Evolutionary conservation across 2,797 vertebrate species (phyloP).

Genomic region (Danio jaintianensis): DNA sequence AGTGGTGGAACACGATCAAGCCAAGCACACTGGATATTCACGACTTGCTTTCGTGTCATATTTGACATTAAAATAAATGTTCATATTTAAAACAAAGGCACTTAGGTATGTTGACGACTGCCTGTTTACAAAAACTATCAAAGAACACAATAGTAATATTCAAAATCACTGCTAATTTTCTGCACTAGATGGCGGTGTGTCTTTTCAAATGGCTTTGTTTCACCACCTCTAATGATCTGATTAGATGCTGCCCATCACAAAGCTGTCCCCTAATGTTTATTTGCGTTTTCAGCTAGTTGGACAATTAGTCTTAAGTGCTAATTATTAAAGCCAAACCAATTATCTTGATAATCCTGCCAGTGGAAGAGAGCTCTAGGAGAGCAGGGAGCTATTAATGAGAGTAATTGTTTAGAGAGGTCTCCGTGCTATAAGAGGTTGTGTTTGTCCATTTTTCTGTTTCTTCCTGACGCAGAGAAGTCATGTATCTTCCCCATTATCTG

Average conservation of each 20-base stretch:
- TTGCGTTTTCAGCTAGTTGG: constrained; percentile 7
- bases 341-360: constrained; percentile 12
- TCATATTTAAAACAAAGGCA: neutral
- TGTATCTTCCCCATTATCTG: constrained; percentile 22
- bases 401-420: constrained; percentile 4
- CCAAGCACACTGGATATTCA: neutral
- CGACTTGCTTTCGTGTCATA: neutral
- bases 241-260: constrained; percentile 23
- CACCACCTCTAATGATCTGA: neutral
- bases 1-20: neutral
- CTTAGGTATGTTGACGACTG: neutral
- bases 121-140: neutral
- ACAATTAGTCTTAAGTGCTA: constrained; percentile 26
- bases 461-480: constrained; percentile 35
- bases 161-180: neutral
- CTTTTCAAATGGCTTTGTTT: neutral
- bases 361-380: neutral
- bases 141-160: neutral
- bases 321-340: constrained; percentile 37
- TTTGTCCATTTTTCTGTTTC: neutral
- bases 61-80: neutral
- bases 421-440: neutral
- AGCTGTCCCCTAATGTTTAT: constrained; percentile 8
- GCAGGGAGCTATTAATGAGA: neutral
- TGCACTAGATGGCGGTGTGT: constrained; percentile 50